These are phyloP conservation scores for Mormyrops boulengeri DNA, from an alignment of 2,797 vertebrate species.

Conservation along the genomic window DNA sequence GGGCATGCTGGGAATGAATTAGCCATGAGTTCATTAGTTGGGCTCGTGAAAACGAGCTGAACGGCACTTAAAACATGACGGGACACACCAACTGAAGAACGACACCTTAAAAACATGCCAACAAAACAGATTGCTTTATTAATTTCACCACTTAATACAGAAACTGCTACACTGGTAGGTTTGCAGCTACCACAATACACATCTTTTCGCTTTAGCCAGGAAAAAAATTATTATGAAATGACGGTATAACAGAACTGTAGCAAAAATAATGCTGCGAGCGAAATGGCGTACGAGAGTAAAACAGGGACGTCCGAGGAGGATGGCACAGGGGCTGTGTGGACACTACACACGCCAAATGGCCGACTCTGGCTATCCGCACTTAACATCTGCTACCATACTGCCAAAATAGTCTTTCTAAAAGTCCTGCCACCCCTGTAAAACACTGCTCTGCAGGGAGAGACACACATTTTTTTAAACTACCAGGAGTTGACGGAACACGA, in stretches of 20 bases:
- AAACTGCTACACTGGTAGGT: background rate
- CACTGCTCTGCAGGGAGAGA: slow-evolving; percentile 25
- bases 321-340: background rate
- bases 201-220: background rate
- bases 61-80: background rate
- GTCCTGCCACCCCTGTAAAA: slow-evolving; percentile 41
- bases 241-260: background rate
- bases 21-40: slow-evolving; percentile 17
- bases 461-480: slow-evolving; percentile 29
- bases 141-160: background rate
- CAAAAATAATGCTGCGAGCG: background rate
- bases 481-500: slow-evolving; percentile 33
- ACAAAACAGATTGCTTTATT: background rate
- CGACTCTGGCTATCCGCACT: slow-evolving; percentile 5
- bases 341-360: background rate
- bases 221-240: background rate
- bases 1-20: slow-evolving; percentile 20
- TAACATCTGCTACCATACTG: slow-evolving; percentile 32
- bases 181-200: background rate
- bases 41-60: background rate
- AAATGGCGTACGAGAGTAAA: background rate
- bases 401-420: slow-evolving; percentile 40
- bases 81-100: background rate
- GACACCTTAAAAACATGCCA: background rate
- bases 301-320: background rate